Base-by-base conservation (phyloP, 2,797 vertebrate genomes). In the Characodon lateralis region DNA sequence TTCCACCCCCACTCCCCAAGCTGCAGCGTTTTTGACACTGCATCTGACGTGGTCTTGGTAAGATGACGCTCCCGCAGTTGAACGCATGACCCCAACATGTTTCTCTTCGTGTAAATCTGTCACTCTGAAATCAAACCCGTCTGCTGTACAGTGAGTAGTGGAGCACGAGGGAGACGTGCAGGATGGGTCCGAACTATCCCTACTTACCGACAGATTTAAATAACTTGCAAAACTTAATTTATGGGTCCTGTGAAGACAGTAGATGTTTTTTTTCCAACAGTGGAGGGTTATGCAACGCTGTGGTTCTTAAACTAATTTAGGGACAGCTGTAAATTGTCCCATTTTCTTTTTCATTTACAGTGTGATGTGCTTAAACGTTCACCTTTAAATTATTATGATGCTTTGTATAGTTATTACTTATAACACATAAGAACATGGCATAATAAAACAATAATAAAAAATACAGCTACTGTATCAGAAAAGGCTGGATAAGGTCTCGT, bases 51-150 rank as follows among this genome's bases (percentile, higher is more conserved):
- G 16, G 2, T 28, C 39, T 46, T n/a, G 13, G 69, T 59, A 59
- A 77, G 46, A 24, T 56, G 50, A 53, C 39, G 55, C 74, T 76
- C 68, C 22, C 39, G 74, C 72, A 61, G n/a, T 72, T 65, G 9
- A 78, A 77, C 77, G 76, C 72, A 68, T 31, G n/a, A 72, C 28
- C 28, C 20, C 55, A 63, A 39, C 0, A 53, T 7, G 51, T 63
- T 58, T 83, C 70, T 43, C 78, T 51, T 78, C 83, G 76, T 80
- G 76, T 83, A 85, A 77, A 81, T 82, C 53, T 79, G 22, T 69
- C 16, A 3, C 50, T 85, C 80, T 90, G 88, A 90, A 92, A 87
- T 87, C 88, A 90, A 85, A 78, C 82, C 28, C 12, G 66, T 58
- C 78, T 76, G 71, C 73, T 35, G 79, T 74, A 77, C 78, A 78